Percentiles rank a stretch among this genome's conserved stretches.
Conservation (phyloP, 1,140 invertebrate species). For the Drosophila bifasciata region DNA sequence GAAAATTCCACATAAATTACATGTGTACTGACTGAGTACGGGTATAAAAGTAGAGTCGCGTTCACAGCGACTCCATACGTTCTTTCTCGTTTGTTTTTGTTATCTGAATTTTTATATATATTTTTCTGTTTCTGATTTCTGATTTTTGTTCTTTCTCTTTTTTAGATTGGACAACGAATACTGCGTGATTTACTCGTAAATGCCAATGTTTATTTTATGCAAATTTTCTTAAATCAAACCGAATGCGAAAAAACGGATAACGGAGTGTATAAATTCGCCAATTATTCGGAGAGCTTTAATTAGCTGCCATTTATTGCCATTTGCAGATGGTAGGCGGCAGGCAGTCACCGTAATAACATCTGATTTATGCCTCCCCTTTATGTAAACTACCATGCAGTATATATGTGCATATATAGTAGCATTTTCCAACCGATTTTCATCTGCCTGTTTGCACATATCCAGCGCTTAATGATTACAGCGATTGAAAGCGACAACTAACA, state of each 20-base stretch:
- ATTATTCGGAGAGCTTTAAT: slow-evolving; percentile 74
- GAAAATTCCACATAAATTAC: no score
- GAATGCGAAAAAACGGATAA: slow-evolving; percentile 26
- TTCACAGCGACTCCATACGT: no score
- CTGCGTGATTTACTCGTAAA: slow-evolving; percentile 71
- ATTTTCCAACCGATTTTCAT: slow-evolving; percentile 7
- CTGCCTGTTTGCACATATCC: slow-evolving; percentile 25
- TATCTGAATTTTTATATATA: slow-evolving; percentile 19
- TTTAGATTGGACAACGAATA: slow-evolving; percentile 60
- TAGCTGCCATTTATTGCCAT: slow-evolving; percentile 71
- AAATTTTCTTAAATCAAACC: slow-evolving; percentile 57
- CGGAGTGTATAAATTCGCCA: slow-evolving; percentile 68
- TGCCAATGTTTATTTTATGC: slow-evolving; percentile 78
- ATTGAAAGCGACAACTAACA: neutral
- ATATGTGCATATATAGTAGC: no score
- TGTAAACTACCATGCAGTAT: no score
- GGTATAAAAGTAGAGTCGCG: no score
- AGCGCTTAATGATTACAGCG: slow-evolving; percentile 2
- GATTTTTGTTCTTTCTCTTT: slow-evolving; percentile 3
- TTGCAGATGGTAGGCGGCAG: slow-evolving; percentile 7
- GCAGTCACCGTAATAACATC: slow-evolving; percentile 35
- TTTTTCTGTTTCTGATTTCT: neutral
- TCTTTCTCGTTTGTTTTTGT: slow-evolving; percentile 17
- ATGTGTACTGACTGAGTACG: no score
- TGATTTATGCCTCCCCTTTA: no score